These are phyloP conservation scores for Zaprionus gabonicus DNA, from an alignment of 1,140 invertebrate genomes.

Conservation along the genomic window DNA sequence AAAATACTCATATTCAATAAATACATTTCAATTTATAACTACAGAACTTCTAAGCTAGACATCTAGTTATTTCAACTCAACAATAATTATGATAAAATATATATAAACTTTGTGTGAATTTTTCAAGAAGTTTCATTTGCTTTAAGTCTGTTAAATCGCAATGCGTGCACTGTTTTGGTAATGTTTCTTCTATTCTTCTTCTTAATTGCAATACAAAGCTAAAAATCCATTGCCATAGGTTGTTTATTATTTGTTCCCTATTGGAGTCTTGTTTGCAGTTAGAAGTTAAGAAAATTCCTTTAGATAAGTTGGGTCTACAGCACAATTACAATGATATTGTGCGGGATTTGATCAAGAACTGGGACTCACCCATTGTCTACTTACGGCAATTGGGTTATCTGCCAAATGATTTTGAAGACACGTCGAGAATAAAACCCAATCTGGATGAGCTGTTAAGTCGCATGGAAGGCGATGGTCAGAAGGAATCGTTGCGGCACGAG, in stretches of 20 bases:
- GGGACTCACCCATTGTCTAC: slow-evolving; percentile 64
- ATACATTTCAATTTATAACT: too few species aligned
- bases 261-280: neutral
- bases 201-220: neutral
- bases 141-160: neutral
- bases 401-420: slow-evolving; percentile 58
- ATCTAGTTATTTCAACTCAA: neutral
- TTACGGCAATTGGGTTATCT: slow-evolving; percentile 52
- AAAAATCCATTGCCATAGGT: slow-evolving; percentile 10
- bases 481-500: neutral
- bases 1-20: too few species aligned
- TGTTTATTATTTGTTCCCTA: slow-evolving; percentile 14
- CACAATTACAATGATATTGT: slow-evolving; percentile 51
- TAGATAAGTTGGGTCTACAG: slow-evolving; percentile 6
- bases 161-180: slow-evolving; percentile 49
- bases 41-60: neutral
- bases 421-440: slow-evolving; percentile 54
- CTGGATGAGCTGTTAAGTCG: slow-evolving; percentile 55
- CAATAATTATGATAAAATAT: neutral
- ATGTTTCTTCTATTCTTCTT: neutral
- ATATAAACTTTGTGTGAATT: neutral
- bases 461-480: slow-evolving; percentile 37
- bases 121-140: neutral
- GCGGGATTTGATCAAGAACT: slow-evolving; percentile 57
- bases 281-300: neutral